Percentiles rank a stretch among this genome's conserved stretches.
phyloP scores from a whole-genome alignment of 2,797 vertebrate species.

The Gadopsis bispinosus region DNA sequence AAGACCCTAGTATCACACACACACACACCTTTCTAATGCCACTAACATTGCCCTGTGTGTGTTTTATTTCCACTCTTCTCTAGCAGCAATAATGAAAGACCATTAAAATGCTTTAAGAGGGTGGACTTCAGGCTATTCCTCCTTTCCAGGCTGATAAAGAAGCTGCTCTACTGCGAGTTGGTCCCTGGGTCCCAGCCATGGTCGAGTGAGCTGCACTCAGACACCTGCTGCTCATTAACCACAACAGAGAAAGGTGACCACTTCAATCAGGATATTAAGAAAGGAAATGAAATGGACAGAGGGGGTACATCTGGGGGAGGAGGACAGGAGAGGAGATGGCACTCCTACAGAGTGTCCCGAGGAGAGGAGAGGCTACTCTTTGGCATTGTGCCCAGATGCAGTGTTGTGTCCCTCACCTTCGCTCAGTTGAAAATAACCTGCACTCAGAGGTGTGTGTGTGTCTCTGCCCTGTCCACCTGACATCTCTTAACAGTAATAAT shows the following conservation, averaged over 20 bases:
- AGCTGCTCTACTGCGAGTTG: slow-evolving; percentile 35
- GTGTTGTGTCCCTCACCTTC: slow-evolving; percentile 69
- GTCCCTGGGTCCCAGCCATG: slow-evolving; percentile 44
- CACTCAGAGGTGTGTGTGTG: slow-evolving; percentile 40
- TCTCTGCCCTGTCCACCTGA: slow-evolving; percentile 57
- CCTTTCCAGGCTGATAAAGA: slow-evolving; percentile 43
- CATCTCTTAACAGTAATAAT: slow-evolving; percentile 81
- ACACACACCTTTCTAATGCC: slow-evolving; percentile 6
- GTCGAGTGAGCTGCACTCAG: slow-evolving; percentile 60
- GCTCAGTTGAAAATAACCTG: slow-evolving; percentile 54
- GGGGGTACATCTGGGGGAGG: slow-evolving; percentile 28
- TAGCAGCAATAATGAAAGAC: slow-evolving; percentile 54
- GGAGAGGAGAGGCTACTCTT: slow-evolving; percentile 28
- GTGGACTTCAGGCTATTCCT: slow-evolving; percentile 38
- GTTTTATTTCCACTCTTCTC: slow-evolving; percentile 45
- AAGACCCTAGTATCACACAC: neutral
- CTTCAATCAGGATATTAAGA: slow-evolving; percentile 82
- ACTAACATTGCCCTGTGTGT: neutral
- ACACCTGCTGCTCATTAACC: slow-evolving; percentile 81
- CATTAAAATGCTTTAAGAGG: slow-evolving; percentile 53
- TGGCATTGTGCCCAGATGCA: slow-evolving; percentile 70
- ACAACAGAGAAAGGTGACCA: slow-evolving; percentile 74
- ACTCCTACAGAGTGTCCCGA: slow-evolving; percentile 18
- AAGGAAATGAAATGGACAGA: slow-evolving; percentile 71
- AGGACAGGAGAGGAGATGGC: slow-evolving; percentile 6